Percentiles rank a stretch among this genome's conserved stretches.
Conservation (phyloP, 2,888 invertebrate species). For the Meiosimyza platycephala region DNA sequence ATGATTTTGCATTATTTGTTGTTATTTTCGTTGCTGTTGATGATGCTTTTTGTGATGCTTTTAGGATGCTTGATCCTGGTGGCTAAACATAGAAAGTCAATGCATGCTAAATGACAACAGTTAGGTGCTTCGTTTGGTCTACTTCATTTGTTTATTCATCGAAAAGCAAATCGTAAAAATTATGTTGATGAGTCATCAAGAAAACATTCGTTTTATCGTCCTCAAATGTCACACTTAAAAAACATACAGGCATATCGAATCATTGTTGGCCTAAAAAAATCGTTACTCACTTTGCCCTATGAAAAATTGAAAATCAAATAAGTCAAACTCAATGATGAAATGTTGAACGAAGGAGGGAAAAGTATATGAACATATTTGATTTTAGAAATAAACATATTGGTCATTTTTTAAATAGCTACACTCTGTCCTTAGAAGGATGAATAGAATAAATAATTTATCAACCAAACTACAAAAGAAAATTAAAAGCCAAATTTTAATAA, state of each 20-base stretch:
- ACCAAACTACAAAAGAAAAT: too few species aligned
- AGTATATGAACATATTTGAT: too few species aligned
- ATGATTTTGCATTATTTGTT: slow-evolving; percentile 31
- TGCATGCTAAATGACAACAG: slow-evolving; percentile 31
- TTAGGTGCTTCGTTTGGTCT: slow-evolving; percentile 4
- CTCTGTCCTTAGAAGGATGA: too few species aligned
- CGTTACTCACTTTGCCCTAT: too few species aligned
- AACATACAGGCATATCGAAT: neutral
- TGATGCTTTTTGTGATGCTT: slow-evolving; percentile 1
- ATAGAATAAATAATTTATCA: too few species aligned
- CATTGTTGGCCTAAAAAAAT: neutral
- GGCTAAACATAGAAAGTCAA: slow-evolving; percentile 32
- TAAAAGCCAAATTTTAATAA: too few species aligned
- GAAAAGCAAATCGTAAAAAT: slow-evolving; percentile 60
- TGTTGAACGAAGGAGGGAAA: too few species aligned
- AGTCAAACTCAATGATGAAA: too few species aligned
- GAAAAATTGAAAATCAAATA: too few species aligned
- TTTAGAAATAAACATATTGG: too few species aligned
- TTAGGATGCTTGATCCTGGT: slow-evolving; percentile 18
- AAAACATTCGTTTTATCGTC: slow-evolving; percentile 59
- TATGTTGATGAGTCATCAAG: slow-evolving; percentile 62
- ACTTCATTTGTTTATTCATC: slow-evolving; percentile 59
- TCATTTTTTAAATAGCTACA: too few species aligned
- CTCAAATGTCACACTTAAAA: slow-evolving; percentile 39
- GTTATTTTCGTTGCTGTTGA: neutral